Evolutionary conservation across 2,797 vertebrate genomes (phyloP), one percentile per base, ranked within the genome.

Genomic region (Pangasius macronema): DNA sequence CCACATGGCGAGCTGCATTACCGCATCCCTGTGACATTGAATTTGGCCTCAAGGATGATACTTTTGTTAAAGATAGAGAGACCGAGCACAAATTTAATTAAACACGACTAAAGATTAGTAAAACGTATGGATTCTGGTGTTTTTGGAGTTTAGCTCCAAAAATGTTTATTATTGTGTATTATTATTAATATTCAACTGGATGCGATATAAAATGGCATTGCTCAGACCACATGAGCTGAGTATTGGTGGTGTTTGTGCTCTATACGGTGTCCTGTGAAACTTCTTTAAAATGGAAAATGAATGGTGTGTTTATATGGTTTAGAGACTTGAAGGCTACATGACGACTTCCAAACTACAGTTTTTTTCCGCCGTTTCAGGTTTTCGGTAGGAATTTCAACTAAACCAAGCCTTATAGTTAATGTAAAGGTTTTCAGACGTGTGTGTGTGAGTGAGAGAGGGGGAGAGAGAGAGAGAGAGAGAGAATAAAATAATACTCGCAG

Each of bases 1-100:
- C 55, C 83, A 88, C 77, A 86, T 82, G 77, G 85, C 79, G 68
- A 83, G 80, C 68, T 42, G 59, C 68, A 75, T 53, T 82, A 82
- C 65, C 55, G 77, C 87, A 85, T 85, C 84, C 85, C 79, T 85
- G 67, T 85, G 70, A 88, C 79, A 86, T 86, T 88, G 84, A 83
- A 88, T 82, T 83, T 86, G 81, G 70, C 65, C 87, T 82, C 30
- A 63, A 73, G 67, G 39, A 81, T 51, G 83, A 85, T 61, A 83
- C 13, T 73, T 87, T 57, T 55, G 22, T 59, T 6, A 42, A 6
- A 36, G 8, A 9, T 83, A 53, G 49, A 13, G 9, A 83, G 0
- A 36, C 42, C 27, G 27, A 20, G 8, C 14, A 22, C n/a, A 83
- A n/a, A 0, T 24, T 49, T 61, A 82, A 83, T 49, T 61, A 82